Evolutionary conservation across 2,888 invertebrate genomes (phyloP).

Genomic region (Empis stercorea): DNA sequence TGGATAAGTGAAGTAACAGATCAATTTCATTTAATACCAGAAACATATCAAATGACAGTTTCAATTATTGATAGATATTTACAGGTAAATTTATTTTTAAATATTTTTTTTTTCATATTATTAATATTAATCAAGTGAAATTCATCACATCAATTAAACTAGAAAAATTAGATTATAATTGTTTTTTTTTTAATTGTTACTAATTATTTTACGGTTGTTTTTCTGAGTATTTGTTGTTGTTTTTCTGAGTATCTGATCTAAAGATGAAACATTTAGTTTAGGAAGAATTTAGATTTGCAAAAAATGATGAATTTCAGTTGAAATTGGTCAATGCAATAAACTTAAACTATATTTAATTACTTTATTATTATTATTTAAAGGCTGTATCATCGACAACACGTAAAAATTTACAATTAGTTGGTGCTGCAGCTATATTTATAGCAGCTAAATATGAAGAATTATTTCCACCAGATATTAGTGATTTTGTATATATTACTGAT

Average conservation of each 20-base stretch:
- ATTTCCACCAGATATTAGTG: slow-evolving; percentile 70
- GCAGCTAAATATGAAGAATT: slow-evolving; percentile 95
- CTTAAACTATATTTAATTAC: no score
- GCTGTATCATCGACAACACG: slow-evolving; percentile 47
- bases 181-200: neutral
- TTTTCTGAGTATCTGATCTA: no score
- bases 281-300: no score
- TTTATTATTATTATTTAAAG: slow-evolving; percentile 39
- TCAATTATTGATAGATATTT: slow-evolving; percentile 83
- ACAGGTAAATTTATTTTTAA: slow-evolving; percentile 20
- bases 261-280: no score
- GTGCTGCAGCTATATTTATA: slow-evolving; percentile 77
- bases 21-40: slow-evolving; percentile 71
- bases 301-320: no score
- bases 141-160: no score
- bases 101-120: no score
- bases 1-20: slow-evolving; percentile 89
- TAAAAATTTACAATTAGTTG: slow-evolving; percentile 72
- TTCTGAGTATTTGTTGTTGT: neutral
- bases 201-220: neutral
- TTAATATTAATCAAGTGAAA: no score
- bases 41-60: slow-evolving; percentile 81
- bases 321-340: no score
- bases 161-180: no score
- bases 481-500: slow-evolving; percentile 87